A percentile compares a stretch with the other conserved stretches of the same genome.
phyloP scores from a whole-genome alignment of 2,113 vertebrate species.

The Sakesphorus luctuosus region DNA sequence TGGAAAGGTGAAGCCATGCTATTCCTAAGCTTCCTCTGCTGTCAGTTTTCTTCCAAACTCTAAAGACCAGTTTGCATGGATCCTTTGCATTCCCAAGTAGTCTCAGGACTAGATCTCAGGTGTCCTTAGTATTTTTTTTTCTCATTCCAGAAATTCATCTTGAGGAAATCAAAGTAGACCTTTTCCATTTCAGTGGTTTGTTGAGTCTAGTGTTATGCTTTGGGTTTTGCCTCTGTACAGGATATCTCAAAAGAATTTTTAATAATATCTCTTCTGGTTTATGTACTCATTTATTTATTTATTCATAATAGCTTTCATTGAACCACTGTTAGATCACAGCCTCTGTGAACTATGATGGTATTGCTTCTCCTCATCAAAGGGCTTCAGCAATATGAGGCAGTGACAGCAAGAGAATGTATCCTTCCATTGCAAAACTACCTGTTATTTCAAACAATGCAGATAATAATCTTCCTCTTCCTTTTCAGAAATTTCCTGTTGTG shows the following conservation, averaged over 20 bases:
- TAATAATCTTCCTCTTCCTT: neutral
- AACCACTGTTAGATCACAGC: slow-evolving; percentile 7
- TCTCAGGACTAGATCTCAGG: neutral
- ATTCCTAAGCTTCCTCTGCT: neutral
- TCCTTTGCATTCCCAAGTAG: neutral
- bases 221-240: neutral
- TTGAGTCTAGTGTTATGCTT: neutral
- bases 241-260: neutral
- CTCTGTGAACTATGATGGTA: neutral
- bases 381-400: slow-evolving; percentile 9
- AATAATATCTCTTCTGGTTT: neutral
- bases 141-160: neutral
- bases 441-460: slow-evolving; percentile 31
- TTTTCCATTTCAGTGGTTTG: neutral
- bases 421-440: neutral
- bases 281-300: neutral
- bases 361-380: neutral
- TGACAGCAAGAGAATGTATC: neutral
- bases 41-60: neutral
- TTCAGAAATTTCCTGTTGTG: neutral
- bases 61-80: neutral
- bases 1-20: neutral
- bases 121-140: neutral
- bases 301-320: neutral
- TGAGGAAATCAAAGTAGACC: neutral